Evolutionary conservation across 2,888 invertebrate genomes (phyloP).

Genomic region (Phyllotreta cruciferae): DNA sequence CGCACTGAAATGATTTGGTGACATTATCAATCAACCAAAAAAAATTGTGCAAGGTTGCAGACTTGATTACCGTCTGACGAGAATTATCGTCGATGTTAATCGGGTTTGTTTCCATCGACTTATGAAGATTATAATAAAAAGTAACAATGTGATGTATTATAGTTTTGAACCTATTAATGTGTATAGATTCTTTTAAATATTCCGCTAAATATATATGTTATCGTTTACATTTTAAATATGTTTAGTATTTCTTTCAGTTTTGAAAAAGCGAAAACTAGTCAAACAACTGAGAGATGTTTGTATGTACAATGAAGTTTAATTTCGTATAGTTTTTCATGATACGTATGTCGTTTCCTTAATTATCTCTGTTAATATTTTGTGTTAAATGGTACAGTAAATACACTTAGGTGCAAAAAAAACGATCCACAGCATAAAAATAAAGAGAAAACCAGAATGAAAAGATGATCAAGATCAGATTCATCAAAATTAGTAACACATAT

Average conservation of each 20-base stretch:
- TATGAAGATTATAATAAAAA: constrained; percentile 3
- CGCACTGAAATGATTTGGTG: constrained; percentile 38
- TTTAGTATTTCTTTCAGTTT: constrained; percentile 6
- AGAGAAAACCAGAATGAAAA: too few relatives aligned
- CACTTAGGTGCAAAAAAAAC: too few relatives aligned
- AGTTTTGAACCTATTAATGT: constrained; percentile 20
- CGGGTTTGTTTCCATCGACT: not conserved
- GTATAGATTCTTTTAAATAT: constrained; percentile 25
- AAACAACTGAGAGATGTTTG: constrained; percentile 1
- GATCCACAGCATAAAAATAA: too few relatives aligned
- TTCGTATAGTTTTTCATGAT: too few relatives aligned
- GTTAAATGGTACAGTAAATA: too few relatives aligned
- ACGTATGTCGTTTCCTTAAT: too few relatives aligned
- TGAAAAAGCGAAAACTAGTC: not conserved
- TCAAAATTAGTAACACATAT: too few relatives aligned
- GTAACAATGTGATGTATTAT: constrained; percentile 28
- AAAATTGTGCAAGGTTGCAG: not conserved
- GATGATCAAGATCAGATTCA: too few relatives aligned
- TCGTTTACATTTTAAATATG: constrained; percentile 15
- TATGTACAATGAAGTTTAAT: not conserved
- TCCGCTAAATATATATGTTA: constrained; percentile 21
- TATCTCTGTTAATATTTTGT: too few relatives aligned
- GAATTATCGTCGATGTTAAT: not conserved
- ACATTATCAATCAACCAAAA: not conserved
- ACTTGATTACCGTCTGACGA: too few relatives aligned